Evolutionary conservation across 1,140 invertebrate species (phyloP), one percentile per base, ranked within the genome.

Genomic region (Bombus confusus): DNA sequence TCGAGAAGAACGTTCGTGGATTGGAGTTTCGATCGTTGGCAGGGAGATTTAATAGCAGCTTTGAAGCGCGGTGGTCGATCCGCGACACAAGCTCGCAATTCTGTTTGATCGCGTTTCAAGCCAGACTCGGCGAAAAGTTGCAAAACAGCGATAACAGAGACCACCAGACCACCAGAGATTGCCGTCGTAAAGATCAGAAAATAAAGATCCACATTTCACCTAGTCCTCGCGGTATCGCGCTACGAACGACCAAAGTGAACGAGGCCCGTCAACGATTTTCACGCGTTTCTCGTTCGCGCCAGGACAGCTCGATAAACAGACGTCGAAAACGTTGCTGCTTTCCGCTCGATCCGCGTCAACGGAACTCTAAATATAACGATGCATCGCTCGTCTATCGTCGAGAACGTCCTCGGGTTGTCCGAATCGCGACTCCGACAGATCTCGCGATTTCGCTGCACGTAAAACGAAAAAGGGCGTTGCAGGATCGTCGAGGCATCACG

Each of bases 401-500:
- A 57, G 31, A 13, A 57, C 43, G 73, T 74, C 73, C 73, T 52
- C 43, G 31, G 10, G 0, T 37, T 28, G 28, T 31, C 31, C 43
- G 13, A 8, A 31, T 62, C 59, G 72, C 39, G 31, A 13, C 47
- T 52, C 47, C 18, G 18, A 52, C 47, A 8, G 47, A 52, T 52
- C 18, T n/a, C 59, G 43, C 39, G 73, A 13, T 52, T 34, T 25
- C 28, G 3, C 28, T 59, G 31, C n/a, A 59, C 43, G 18, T 12
- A 6, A 9, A 34, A 34, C 34, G 34, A 37, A 37, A 80, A 80
- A 68, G 66, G 43, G 64, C 34, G n/a, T 15, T 3, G 80, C 43
- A 68, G 43, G 78, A 85, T 89, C 80, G 80, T 77, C 31, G 13
- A 83, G 64, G 41, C 82, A 84, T 88, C 87, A 73, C 88, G 88